Evolutionary conservation across 2,888 invertebrate genomes (phyloP), one percentile per base, ranked within the genome.

Genomic region (Conchocele bisecta): DNA sequence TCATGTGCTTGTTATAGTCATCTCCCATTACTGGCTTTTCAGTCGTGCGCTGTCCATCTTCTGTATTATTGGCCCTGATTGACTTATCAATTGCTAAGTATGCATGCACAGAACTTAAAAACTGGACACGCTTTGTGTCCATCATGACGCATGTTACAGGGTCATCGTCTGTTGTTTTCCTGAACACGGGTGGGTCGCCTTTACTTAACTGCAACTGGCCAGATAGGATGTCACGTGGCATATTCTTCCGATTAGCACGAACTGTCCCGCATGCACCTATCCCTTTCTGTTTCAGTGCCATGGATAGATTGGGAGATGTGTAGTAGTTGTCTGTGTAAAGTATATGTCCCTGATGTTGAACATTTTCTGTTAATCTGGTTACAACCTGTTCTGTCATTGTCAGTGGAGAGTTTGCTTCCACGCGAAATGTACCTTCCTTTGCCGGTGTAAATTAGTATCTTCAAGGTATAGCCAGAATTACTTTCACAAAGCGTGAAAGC

Each of bases 221-320:
- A 35, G 37, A 13, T 35, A 11, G 31, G 1, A 60, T 3, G 3
- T 50, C 51, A 22, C 1, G 3, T 0, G 51, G 67, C 51, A 60
- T 67, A 15, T 22, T 48, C 41, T 67, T 67, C 15, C 59, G 50
- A 24, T 59, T 60, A 15, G 50, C n/a, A 20, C 53, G 59, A 1
- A 60, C 67, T 15, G 60, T 67, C 5, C 60, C 59, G 42, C 50
- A 50, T 37, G 67, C 67, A 13, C 59, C 67, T 17, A 67, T 59
- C 15, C 67, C 53, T 3, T 20, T 17, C 4, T 13, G n/a, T 50
- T 54, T 51, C 37, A 60, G 31, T 60, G 39, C 53, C 13, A 11
- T 17, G 37, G 53, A 67, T 1, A 67, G 35, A 17, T 39, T 24
- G 11, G 53, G 67, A 4, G 33, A 58, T 3, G 31, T 22, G 29